Base-by-base conservation (phyloP, 2,113 vertebrate genomes). In the Carlito syrichta region DNA sequence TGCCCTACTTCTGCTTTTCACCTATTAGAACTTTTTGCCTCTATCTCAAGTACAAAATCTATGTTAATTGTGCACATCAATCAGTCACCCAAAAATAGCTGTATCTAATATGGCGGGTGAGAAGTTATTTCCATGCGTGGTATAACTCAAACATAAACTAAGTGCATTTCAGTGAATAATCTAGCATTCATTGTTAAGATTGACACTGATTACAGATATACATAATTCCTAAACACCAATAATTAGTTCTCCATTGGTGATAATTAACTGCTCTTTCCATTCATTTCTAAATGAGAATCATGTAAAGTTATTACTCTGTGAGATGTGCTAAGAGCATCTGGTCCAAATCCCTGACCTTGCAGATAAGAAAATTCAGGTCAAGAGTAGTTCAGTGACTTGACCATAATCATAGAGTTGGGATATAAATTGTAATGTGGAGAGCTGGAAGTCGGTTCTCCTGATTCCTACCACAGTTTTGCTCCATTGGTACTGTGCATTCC, bases 31-130 rank as follows among this genome's bases (percentile, higher is more conserved):
- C 40, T 91, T 86, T 92, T 74, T 69, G n/a, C 79, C 76, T 94
- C n/a, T 71, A 10, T 92, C 69, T 95, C 38, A 69, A 54, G 9
- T 62, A 27, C 19, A 96, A 78, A 90, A 82, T 96, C n/a, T 60
- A 60, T 91, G 68, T 91, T 89, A 82, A 96, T 90, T 88, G 63
- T 81, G 76, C 62, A 84, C 14, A 89, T 94, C 95, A 85, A 69
- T 86, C n/a, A 85, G 69, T 40, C 40, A 88, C 48, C 74, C 63
- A 3, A 87, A 97, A 97, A 96, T 94, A 97, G 16, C 69, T 96
- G 4, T 93, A 52, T 54, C 43, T 93, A 83, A 78, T 76, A 76
- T 87, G 40, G 10, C 56, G 95, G 56, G 13, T 30, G 10, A 73
- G 82, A 85, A 32, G 13, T 89, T 73, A 86, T 74, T 97, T 90